Conservation (phyloP, 1,140 invertebrate species). For the Hycleus phaleratus region DNA sequence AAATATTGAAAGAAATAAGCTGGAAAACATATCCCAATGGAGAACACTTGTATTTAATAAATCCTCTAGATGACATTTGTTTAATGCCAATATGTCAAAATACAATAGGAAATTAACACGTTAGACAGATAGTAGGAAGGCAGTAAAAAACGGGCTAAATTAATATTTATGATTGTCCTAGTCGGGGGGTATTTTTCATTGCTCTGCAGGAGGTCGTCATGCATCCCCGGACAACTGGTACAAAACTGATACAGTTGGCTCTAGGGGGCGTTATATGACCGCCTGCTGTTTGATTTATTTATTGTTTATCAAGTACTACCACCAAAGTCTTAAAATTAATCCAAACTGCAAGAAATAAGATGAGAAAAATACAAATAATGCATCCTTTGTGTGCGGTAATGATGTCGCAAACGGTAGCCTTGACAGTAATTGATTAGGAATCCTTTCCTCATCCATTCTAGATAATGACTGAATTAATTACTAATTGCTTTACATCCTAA, state of each 20-base stretch:
- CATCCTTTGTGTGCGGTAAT: too few relatives aligned
- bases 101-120: constrained; percentile 30
- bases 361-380: too few relatives aligned
- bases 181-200: neutral
- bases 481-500: too few relatives aligned
- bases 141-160: constrained; percentile 17
- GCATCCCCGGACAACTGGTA: neutral
- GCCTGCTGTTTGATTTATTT: constrained; percentile 32
- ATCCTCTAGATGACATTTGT: neutral
- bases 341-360: neutral
- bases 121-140: constrained; percentile 8
- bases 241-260: neutral
- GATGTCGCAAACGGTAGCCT: too few relatives aligned
- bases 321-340: neutral
- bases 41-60: neutral
- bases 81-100: constrained; percentile 17
- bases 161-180: constrained; percentile 25
- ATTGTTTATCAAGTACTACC: constrained; percentile 31
- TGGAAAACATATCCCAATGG: neutral
- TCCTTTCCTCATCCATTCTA: too few relatives aligned
- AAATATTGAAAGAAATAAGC: neutral
- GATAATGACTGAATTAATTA: too few relatives aligned
- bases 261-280: constrained; percentile 12
- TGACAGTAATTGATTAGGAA: too few relatives aligned
- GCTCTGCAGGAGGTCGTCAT: constrained; percentile 6